Base-by-base conservation (phyloP, 1,140 invertebrate genomes). In the Lepeophtheirus salmonis region DNA sequence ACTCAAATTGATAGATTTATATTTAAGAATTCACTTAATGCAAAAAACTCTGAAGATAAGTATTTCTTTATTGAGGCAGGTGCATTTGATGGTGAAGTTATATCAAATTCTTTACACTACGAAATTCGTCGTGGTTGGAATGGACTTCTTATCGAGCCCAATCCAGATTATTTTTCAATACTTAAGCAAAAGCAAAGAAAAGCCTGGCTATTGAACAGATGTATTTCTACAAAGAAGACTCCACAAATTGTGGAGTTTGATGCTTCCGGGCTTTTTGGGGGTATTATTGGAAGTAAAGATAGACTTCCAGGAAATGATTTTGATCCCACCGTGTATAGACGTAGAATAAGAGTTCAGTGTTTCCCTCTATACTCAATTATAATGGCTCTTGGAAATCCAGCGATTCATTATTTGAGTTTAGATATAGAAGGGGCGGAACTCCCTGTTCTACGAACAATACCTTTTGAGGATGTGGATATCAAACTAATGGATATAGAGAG, bases 291-390 rank as follows among this genome's bases (percentile, higher is more conserved):
- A n/a, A 79, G 81, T 69, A 73, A 76, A 48, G 74, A 79, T 0
- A 77, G 77, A 0, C 73, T 74, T 53, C 63, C 68, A 56, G 68
- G 68, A 0, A 65, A 68, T 54, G 49, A 71, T 70, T 71, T 75
- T 13, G 79, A 78, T 2, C 79, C 79, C 56, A 80, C 79, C 0
- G 71, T 77, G 59, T 83, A 77, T 76, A 83, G 85, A 66, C 71
- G 74, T 4, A 74, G 77, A n/a, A 73, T 83, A 13, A 76, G 82
- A 64, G 80, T 88, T 54, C 82, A 84, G 68, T 89, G 85, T 71
- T 86, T 88, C 70, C 85, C 86, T 64, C 74, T 89, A 55, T 83
- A 81, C 68, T 84, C 84, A 17, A 73, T 88, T 58, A 71, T 89
- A 66, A 72, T 84, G 61, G 84, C 84, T 25, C 80, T 83, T 63